Evolutionary conservation across 2,888 invertebrate genomes (phyloP).

Genomic region (Limnephilus auricula): DNA sequence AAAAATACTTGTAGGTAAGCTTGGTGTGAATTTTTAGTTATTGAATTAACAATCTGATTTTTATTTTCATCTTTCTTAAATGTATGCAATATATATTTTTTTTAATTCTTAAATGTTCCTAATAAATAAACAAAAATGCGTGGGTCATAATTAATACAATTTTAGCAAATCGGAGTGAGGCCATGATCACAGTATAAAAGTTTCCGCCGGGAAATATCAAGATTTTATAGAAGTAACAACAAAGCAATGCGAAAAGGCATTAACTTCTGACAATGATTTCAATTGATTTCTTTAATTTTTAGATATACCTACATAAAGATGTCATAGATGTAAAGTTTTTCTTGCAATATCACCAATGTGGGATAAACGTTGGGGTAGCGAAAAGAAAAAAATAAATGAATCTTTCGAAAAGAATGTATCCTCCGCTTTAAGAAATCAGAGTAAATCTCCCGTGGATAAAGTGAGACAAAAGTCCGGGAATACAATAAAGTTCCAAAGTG

Average conservation of each 20-base stretch:
- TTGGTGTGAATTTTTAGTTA: no score
- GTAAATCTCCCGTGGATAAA: conserved; percentile 13
- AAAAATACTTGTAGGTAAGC: no score
- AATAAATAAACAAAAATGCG: no score
- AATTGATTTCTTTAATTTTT: neutral
- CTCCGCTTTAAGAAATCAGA: neutral
- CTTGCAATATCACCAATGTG: neutral
- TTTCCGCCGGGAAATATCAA: conserved; percentile 15
- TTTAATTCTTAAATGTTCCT: no score
- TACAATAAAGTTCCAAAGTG: conserved; percentile 49
- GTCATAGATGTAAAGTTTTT: neutral
- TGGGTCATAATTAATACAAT: neutral
- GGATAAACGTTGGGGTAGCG: neutral
- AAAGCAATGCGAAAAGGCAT: neutral
- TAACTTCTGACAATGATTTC: neutral
- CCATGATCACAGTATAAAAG: neutral
- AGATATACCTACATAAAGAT: neutral
- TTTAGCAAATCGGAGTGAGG: neutral
- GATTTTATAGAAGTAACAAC: neutral
- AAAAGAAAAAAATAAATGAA: neutral
- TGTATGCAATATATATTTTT: no score
- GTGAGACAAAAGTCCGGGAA: neutral
- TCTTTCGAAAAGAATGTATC: neutral
- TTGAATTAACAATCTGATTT: no score
- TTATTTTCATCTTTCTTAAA: no score